These are phyloP conservation scores for Ophion ventricosus DNA, from an alignment of 2,888 invertebrate species.

Conservation along the genomic window DNA sequence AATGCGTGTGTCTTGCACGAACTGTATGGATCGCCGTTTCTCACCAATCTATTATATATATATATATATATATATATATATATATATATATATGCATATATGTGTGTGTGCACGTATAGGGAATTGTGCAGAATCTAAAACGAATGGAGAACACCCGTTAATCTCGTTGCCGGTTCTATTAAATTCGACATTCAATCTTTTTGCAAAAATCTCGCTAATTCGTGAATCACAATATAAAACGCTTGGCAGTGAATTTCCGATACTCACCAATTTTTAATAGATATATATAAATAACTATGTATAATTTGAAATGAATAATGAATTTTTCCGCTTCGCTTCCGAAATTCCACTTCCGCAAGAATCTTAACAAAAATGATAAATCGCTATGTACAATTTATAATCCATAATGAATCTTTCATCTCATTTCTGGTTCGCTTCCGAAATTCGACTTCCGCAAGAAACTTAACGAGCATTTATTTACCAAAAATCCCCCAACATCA, in stretches of 20 bases:
- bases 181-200: background rate
- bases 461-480: background rate
- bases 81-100: too few relatives aligned
- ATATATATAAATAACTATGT: too few relatives aligned
- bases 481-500: too few relatives aligned
- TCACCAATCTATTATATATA: conserved; percentile 28
- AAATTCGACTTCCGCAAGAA: background rate
- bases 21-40: conserved; percentile 56
- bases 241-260: background rate
- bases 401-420: too few relatives aligned
- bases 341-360: too few relatives aligned
- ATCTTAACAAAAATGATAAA: too few relatives aligned
- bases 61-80: background rate
- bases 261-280: background rate
- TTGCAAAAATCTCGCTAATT: background rate
- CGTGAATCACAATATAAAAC: too few relatives aligned
- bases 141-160: background rate
- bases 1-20: conserved; percentile 68
- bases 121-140: background rate
- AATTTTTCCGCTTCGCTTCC: too few relatives aligned
- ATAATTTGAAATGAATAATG: too few relatives aligned
- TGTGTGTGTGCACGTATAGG: background rate
- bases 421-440: too few relatives aligned
- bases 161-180: background rate
- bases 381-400: too few relatives aligned